A percentile compares a stretch with the other conserved stretches of the same genome.
These are phyloP conservation scores for Microctenopoma lineatum DNA, from an alignment of 2,797 vertebrate genomes.

Conservation along the genomic window DNA sequence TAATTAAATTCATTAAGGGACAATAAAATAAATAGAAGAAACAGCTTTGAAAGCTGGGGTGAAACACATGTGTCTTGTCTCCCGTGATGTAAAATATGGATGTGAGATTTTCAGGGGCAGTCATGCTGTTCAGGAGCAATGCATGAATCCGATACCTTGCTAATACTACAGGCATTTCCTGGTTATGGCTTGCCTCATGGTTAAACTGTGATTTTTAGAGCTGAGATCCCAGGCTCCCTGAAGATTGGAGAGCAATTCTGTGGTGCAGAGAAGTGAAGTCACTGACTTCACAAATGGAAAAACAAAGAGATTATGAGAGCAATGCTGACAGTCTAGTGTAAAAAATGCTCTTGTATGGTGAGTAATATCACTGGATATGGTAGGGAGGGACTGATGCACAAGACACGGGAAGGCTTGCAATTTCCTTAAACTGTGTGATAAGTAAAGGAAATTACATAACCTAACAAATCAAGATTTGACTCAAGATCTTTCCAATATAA, in stretches of 20 bases:
- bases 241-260: constrained; percentile 72
- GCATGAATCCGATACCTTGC: constrained; percentile 83
- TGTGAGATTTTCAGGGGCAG: constrained; percentile 88
- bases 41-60: constrained; percentile 93
- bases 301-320: constrained; percentile 62
- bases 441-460: constrained; percentile 72
- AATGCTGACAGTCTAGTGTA: constrained; percentile 62
- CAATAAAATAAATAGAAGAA: constrained; percentile 98
- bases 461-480: constrained; percentile 59
- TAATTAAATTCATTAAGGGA: constrained; percentile 99
- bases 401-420: constrained; percentile 59
- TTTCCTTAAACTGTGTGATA: constrained; percentile 71
- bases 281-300: constrained; percentile 58
- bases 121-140: constrained; percentile 72
- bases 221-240: constrained; percentile 71
- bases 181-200: constrained; percentile 75
- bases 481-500: constrained; percentile 60
- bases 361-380: constrained; percentile 61
- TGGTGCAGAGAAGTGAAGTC: constrained; percentile 68
- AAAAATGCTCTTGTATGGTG: constrained; percentile 62
- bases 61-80: constrained; percentile 96
- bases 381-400: constrained; percentile 61
- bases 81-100: constrained; percentile 92
- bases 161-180: constrained; percentile 88
- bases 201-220: constrained; percentile 78